Evolutionary conservation across 2,888 invertebrate genomes (phyloP), one percentile per base, ranked within the genome.

Genomic region (Euproctis similis): DNA sequence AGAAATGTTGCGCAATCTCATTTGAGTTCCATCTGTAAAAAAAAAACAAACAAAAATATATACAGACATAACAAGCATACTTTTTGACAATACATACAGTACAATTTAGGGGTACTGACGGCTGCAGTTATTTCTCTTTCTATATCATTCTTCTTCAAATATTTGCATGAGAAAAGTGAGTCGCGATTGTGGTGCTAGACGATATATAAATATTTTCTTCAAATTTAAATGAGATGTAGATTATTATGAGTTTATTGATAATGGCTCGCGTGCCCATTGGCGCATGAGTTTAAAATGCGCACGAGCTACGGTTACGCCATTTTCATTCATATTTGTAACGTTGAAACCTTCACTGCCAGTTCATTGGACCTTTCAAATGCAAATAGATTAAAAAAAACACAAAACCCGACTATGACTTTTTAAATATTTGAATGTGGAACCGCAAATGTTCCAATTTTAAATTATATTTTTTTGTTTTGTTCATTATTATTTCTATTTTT

Each of bases 151-250:
- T 75, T 67, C 53, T 49, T 47, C 46, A 48, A 50, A 51, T 53
- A 81, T 84, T 82, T 75, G 78, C 80, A 81, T 84, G 10, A 21
- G 6, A 69, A 71, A 66, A 81, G 67, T 68, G 62, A 62, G 55
- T 53, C 53, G 46, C 58, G 62, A 69, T 78, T 75, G 68, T 77
- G 77, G 77, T 67, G 76, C 77, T 75, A 75, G 73, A 71, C 74
- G 82, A 82, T 84, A 84, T 84, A 82, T 81, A 84, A 84, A 82
- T 82, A 81, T 81, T 78, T 80, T 63, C 64, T 73, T 70, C 52
- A 69, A 72, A 71, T 74, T 73, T 62, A 55, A 76, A 75, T 72
- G 62, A 56, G 51, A 39, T 45, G 56, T 52, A 59, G 51, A 54
- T 46, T 14, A 53, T 48, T 48, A 24, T n/a, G 46, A 37, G 56